phyloP scores from a whole-genome alignment of 1,140 invertebrate genomes.

The Hypothenemus hampei region DNA sequence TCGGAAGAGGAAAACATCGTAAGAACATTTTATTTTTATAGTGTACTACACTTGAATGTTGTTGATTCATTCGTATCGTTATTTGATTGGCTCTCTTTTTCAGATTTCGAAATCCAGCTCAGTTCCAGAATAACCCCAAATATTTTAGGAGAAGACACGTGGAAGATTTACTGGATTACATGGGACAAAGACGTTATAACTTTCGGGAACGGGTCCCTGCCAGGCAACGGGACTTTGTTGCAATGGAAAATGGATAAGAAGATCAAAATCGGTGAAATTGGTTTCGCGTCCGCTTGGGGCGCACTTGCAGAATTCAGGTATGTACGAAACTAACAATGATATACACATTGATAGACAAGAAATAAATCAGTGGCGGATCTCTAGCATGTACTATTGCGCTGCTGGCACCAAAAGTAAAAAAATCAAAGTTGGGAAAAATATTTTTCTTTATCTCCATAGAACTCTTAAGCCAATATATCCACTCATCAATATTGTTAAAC shows the following conservation, averaged over 20 bases:
- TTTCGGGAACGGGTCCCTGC: constrained; percentile 51
- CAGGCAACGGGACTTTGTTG: constrained; percentile 49
- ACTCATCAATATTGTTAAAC: too few relatives aligned
- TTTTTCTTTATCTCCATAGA: too few relatives aligned
- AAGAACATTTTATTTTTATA: too few relatives aligned
- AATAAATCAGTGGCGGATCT: too few relatives aligned
- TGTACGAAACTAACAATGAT: background rate
- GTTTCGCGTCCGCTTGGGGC: constrained; percentile 57
- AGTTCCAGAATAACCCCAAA: constrained; percentile 51
- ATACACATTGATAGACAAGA: too few relatives aligned
- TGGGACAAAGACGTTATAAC: constrained; percentile 55
- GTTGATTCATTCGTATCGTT: too few relatives aligned
- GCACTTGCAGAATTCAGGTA: constrained; percentile 59
- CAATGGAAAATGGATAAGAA: constrained; percentile 53
- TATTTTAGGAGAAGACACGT: constrained; percentile 47
- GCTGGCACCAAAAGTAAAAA: too few relatives aligned
- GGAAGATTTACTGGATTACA: constrained; percentile 57
- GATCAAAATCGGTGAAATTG: constrained; percentile 54
- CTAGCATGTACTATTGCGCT: too few relatives aligned
- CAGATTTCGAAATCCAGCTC: constrained; percentile 52
- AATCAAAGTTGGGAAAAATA: too few relatives aligned
- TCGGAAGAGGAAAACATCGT: constrained; percentile 61
- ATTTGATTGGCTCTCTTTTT: too few relatives aligned
- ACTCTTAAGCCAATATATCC: too few relatives aligned
- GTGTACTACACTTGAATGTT: too few relatives aligned